Conservation (phyloP, 2,888 invertebrate genomes). For the Drosophila birchii region DNA sequence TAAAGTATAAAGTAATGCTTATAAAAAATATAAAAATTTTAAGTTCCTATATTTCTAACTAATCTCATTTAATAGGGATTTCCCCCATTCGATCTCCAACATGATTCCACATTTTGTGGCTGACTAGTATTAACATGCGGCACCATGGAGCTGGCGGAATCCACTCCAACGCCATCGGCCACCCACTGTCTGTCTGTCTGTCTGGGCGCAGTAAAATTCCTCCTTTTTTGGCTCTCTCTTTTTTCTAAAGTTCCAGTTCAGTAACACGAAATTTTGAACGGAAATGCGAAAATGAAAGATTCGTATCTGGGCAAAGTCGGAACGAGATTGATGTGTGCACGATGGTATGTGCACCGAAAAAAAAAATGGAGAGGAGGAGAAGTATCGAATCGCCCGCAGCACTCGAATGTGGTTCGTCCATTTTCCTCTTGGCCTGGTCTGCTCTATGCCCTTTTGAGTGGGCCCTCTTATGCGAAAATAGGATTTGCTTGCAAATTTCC, state of each 20-base stretch:
- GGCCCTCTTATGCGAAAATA: slow-evolving; percentile 64
- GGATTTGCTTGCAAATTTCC: slow-evolving; percentile 74
- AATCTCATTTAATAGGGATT: neutral
- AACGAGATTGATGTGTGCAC: slow-evolving; percentile 72
- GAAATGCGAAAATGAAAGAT: slow-evolving; percentile 79
- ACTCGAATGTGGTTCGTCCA: slow-evolving; percentile 56
- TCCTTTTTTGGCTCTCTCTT: slow-evolving; percentile 29
- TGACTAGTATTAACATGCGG: slow-evolving; percentile 55
- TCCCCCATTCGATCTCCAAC: neutral
- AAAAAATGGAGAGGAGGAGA: slow-evolving; percentile 42
- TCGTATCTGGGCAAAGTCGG: slow-evolving; percentile 71
- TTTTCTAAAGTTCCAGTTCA: slow-evolving; percentile 64
- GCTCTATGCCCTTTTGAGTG: slow-evolving; percentile 38
- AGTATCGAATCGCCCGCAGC: slow-evolving; percentile 71
- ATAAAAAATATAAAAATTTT: too few relatives aligned
- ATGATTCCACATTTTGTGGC: slow-evolving; percentile 11
- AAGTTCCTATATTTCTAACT: neutral
- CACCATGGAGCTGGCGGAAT: slow-evolving; percentile 44
- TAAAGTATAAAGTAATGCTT: neutral
- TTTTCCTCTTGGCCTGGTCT: slow-evolving; percentile 31
- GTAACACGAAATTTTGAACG: slow-evolving; percentile 72
- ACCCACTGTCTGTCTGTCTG: slow-evolving; percentile 51
- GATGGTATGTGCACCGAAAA: slow-evolving; percentile 35
- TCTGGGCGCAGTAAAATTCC: slow-evolving; percentile 35
- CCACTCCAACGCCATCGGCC: slow-evolving; percentile 8